These are phyloP conservation scores for Pseudomugil gertrudae DNA, from an alignment of 2,797 vertebrate species.

Conservation along the genomic window DNA sequence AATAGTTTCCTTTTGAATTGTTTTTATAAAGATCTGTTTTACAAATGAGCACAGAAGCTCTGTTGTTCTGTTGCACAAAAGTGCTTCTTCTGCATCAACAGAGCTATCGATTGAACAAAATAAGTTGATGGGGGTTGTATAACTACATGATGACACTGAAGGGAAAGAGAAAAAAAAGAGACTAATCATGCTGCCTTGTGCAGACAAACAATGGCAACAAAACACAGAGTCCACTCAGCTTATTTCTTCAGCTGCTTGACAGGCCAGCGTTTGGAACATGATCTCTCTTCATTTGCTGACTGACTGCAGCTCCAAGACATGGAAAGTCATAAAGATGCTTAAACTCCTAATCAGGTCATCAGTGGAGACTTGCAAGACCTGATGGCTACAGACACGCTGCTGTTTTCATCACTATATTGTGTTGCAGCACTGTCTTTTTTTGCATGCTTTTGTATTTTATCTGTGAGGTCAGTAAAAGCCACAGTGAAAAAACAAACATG, in stretches of 20 bases:
- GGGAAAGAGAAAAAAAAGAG: background rate
- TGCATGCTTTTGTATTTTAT: too few relatives aligned
- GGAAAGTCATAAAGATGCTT: constrained; percentile 62
- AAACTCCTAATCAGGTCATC: constrained; percentile 63
- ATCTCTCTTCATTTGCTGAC: constrained; percentile 45
- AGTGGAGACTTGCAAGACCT: constrained; percentile 54
- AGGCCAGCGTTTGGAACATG: constrained; percentile 33
- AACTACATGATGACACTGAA: background rate
- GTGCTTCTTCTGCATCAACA: constrained; percentile 1
- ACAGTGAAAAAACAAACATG: constrained; percentile 17
- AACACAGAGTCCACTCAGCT: background rate
- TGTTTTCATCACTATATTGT: constrained; percentile 37
- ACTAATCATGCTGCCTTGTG: background rate
- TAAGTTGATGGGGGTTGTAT: background rate
- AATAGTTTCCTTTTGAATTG: background rate
- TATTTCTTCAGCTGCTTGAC: constrained; percentile 35
- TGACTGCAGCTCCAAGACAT: constrained; percentile 39
- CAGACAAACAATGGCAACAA: constrained; percentile 7
- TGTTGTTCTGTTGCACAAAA: too few relatives aligned
- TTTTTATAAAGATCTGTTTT: background rate
- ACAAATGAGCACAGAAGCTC: background rate
- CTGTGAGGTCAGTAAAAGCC: background rate
- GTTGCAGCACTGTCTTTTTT: constrained; percentile 33
- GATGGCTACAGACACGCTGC: constrained; percentile 52
- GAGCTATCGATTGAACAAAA: background rate